These are phyloP conservation scores for Caerostris extrusa DNA, from an alignment of 1,140 invertebrate species.

Conservation along the genomic window DNA sequence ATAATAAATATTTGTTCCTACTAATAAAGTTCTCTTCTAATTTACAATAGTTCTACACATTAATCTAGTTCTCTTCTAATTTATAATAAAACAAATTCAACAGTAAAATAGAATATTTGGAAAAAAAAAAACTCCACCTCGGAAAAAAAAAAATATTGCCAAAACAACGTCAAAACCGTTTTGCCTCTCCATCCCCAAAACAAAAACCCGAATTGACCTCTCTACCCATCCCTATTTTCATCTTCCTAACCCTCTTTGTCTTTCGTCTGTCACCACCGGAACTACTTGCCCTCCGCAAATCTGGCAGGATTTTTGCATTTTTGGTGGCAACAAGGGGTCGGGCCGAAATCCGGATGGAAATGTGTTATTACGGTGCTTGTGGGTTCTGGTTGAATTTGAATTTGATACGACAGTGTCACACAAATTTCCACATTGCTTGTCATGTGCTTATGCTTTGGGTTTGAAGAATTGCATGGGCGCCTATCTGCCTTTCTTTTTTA, in stretches of 20 bases:
- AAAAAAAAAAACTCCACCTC: too few relatives aligned
- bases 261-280: neutral
- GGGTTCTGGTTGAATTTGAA: slow-evolving; percentile 53
- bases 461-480: slow-evolving; percentile 38
- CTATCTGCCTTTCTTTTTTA: slow-evolving; percentile 39
- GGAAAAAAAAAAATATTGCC: too few relatives aligned
- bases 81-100: too few relatives aligned
- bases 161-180: slow-evolving; percentile 30
- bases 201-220: slow-evolving; percentile 17
- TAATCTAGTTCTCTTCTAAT: too few relatives aligned
- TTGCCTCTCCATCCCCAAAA: neutral
- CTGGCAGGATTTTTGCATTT: slow-evolving; percentile 53
- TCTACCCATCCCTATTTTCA: slow-evolving; percentile 6
- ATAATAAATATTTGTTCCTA: too few relatives aligned
- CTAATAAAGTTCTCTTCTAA: too few relatives aligned
- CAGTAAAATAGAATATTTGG: too few relatives aligned
- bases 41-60: too few relatives aligned
- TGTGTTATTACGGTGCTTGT: slow-evolving; percentile 53
- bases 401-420: slow-evolving; percentile 72
- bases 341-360: slow-evolving; percentile 14
- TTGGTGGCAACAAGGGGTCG: slow-evolving; percentile 27
- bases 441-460: neutral
- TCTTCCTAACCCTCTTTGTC: neutral
- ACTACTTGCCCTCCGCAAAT: slow-evolving; percentile 3
- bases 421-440: slow-evolving; percentile 38